These are phyloP conservation scores for Paedocypris sp. DNA, from an alignment of 2,113 vertebrate genomes.

Conservation along the genomic window DNA sequence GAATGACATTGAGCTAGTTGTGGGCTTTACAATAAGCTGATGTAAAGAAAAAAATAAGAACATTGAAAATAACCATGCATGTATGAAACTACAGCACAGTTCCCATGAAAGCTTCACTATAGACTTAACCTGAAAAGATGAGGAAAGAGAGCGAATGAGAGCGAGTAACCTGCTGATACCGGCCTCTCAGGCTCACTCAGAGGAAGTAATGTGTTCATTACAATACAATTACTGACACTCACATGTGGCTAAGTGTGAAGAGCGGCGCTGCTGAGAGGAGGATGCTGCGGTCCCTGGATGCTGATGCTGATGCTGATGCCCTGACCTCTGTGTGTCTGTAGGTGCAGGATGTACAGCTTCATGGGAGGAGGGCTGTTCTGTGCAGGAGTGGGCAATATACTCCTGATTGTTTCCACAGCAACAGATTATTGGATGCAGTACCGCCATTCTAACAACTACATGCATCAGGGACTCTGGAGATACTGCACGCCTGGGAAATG, in stretches of 20 bases:
- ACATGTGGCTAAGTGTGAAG: conserved; percentile 46
- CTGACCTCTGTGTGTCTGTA: conserved; percentile 33
- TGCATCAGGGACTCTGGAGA: conserved; percentile 59
- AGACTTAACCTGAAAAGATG: not conserved
- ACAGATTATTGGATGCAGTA: conserved; percentile 67
- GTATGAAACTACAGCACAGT: not conserved
- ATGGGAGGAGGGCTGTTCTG: conserved; percentile 65
- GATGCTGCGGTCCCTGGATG: conserved; percentile 37
- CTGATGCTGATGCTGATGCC: conserved; percentile 36
- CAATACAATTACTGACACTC: conserved; percentile 59
- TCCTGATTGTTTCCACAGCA: conserved; percentile 68
- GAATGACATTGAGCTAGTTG: too few relatives aligned
- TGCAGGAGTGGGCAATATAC: conserved; percentile 62
- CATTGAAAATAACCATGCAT: not conserved
- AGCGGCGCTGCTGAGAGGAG: conserved; percentile 23
- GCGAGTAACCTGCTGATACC: conserved; percentile 30
- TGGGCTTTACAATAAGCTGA: too few relatives aligned
- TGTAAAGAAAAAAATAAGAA: not conserved
- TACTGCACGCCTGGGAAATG: conserved; percentile 58
- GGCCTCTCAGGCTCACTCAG: conserved; percentile 46
- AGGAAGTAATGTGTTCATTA: conserved; percentile 63
- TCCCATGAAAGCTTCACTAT: not conserved
- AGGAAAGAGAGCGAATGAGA: not conserved
- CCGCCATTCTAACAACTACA: conserved; percentile 56
- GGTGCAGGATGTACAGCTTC: conserved; percentile 64